phyloP scores from a whole-genome alignment of 2,797 vertebrate genomes.

The Chaenodraco wilsoni region DNA sequence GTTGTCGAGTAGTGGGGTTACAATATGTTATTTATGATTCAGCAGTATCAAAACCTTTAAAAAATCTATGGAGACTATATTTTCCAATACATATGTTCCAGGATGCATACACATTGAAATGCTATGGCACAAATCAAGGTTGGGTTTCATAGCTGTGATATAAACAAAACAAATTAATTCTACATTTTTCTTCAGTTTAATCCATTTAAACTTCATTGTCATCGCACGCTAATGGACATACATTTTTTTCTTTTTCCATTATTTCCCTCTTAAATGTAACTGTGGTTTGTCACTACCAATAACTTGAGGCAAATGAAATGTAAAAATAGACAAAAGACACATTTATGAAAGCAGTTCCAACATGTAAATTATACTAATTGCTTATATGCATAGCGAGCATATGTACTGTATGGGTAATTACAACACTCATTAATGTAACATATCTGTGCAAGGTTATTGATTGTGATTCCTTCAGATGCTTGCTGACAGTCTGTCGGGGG shows the following conservation, averaged over 20 bases:
- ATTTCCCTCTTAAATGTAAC: neutral
- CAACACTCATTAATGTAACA: neutral
- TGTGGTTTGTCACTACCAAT: neutral
- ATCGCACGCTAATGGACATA: neutral
- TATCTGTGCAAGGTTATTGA: neutral
- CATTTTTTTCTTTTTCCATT: neutral
- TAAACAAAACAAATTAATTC: neutral
- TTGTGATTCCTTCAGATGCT: constrained; percentile 4
- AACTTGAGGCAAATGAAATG: neutral
- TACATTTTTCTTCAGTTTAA: neutral
- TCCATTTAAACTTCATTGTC: neutral
- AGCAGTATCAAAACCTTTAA: neutral
- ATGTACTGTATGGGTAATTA: neutral
- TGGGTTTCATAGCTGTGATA: neutral
- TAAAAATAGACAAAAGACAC: neutral
- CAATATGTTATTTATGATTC: neutral
- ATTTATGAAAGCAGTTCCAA: neutral
- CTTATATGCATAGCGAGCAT: neutral
- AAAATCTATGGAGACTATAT: neutral
- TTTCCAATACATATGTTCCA: neutral
- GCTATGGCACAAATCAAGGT: neutral
- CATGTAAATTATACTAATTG: neutral
- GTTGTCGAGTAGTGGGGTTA: neutral
- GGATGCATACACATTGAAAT: neutral
- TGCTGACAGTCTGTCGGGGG: constrained; percentile 4